A percentile compares a stretch with the other conserved stretches of the same genome.
Evolutionary conservation across 2,797 vertebrate species (phyloP).

Genomic region (Sebastes dallii): DNA sequence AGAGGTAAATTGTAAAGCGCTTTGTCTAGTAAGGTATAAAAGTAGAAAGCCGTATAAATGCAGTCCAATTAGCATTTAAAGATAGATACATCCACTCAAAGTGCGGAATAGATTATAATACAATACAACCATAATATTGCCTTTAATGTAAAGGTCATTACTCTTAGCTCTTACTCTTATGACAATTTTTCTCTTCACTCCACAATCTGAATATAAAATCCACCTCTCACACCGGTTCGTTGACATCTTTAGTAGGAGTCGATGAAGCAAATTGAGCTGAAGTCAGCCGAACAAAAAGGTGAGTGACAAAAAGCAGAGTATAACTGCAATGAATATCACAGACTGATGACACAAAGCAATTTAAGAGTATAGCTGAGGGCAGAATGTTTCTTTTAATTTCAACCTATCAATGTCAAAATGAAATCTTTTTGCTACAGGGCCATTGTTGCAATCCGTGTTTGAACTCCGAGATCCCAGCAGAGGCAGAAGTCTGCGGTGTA

Average conservation of each 20-base stretch:
- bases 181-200: not conserved
- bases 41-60: too few relatives aligned
- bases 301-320: slow-evolving; percentile 11
- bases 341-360: slow-evolving; percentile 4
- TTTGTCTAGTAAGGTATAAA: not conserved
- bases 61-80: not conserved
- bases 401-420: slow-evolving; percentile 33
- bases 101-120: not conserved
- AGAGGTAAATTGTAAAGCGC: not conserved
- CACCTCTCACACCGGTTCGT: not conserved
- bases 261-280: not conserved
- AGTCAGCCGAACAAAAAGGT: not conserved
- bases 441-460: slow-evolving; percentile 20
- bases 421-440: slow-evolving; percentile 21
- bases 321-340: slow-evolving; percentile 19
- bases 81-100: not conserved
- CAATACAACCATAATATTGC: not conserved
- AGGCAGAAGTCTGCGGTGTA: not conserved
- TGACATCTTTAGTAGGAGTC: not conserved
- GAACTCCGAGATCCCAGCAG: slow-evolving; percentile 18
- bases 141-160: not conserved
- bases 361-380: slow-evolving; percentile 17
- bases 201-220: not conserved
- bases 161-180: not conserved
- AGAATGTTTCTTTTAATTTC: slow-evolving; percentile 22